These are phyloP conservation scores for Dryobates pubescens DNA, from an alignment of 2,797 vertebrate species.

Conservation along the genomic window DNA sequence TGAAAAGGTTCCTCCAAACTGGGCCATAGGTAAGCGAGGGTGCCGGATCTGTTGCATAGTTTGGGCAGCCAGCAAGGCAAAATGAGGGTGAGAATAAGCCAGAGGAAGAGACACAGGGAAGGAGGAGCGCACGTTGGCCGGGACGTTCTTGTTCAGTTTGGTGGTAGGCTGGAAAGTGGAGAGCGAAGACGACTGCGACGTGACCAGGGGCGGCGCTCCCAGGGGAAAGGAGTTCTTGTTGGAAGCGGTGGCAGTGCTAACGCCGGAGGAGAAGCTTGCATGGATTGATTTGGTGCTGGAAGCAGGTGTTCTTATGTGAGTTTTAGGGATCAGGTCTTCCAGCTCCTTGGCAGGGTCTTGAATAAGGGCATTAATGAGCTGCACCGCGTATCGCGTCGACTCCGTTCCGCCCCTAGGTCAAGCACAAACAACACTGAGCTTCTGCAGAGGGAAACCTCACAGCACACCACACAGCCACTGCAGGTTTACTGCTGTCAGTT, in stretches of 20 bases:
- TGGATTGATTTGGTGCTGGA: constrained; percentile 89
- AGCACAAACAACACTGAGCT: constrained; percentile 13
- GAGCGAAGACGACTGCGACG: constrained; percentile 91
- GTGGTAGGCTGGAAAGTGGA: constrained; percentile 86
- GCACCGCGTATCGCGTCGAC: constrained; percentile 96
- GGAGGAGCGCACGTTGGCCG: constrained; percentile 91
- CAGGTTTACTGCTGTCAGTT: background rate
- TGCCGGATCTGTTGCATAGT: constrained; percentile 99
- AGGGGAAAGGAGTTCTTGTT: constrained; percentile 91
- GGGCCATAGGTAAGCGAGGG: constrained; percentile 96
- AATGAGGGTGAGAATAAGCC: constrained; percentile 95
- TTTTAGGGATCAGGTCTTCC: constrained; percentile 97
- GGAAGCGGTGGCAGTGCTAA: constrained; percentile 85
- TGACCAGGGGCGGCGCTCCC: constrained; percentile 84
- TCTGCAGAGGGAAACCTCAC: background rate
- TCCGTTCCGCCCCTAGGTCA: constrained; percentile 92
- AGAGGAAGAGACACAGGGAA: constrained; percentile 94
- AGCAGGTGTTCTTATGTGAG: constrained; percentile 94
- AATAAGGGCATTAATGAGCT: constrained; percentile 98
- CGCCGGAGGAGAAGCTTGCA: constrained; percentile 85
- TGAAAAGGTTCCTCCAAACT: constrained; percentile 96
- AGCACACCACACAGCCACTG: background rate
- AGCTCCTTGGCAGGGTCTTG: constrained; percentile 99
- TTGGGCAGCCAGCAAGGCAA: constrained; percentile 95
- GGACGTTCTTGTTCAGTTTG: constrained; percentile 91